phyloP scores from a whole-genome alignment of 1,140 invertebrate genomes.

The Anoplolepis gracilipes region DNA sequence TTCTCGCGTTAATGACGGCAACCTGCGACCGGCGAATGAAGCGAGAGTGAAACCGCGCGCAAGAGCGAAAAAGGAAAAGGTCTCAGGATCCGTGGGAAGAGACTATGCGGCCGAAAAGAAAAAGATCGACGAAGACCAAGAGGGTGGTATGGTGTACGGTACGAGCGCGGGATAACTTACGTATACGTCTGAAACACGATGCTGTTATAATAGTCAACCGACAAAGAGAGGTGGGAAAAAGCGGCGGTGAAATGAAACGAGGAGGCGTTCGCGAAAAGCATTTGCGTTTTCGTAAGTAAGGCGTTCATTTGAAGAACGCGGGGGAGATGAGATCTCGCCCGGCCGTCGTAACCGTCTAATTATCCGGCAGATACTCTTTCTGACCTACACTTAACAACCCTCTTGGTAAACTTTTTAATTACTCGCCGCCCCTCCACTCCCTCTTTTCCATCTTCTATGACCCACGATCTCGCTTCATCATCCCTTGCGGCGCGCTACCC shows the following conservation, averaged over 20 bases:
- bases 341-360: conserved; percentile 72
- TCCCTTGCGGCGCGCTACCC: conserved; percentile 16
- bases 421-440: conserved; percentile 18
- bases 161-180: neutral
- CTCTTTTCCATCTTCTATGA: neutral
- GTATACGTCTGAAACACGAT: conserved; percentile 1
- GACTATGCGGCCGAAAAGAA: conserved; percentile 8
- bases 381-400: conserved; percentile 67
- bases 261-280: conserved; percentile 20
- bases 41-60: conserved; percentile 7
- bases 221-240: neutral
- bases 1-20: conserved; percentile 61
- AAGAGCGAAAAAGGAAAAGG: neutral
- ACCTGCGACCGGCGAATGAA: conserved; percentile 24
- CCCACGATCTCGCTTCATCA: conserved; percentile 21
- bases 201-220: conserved; percentile 37
- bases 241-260: neutral
- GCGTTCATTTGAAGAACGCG: conserved; percentile 66
- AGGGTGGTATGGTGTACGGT: neutral
- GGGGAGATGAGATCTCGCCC: conserved; percentile 63
- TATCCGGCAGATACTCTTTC: conserved; percentile 71
- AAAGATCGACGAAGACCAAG: conserved; percentile 13
- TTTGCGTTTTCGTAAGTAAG: conserved; percentile 53
- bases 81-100: neutral
- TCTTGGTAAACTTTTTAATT: conserved; percentile 71